Evolutionary conservation across 2,888 invertebrate genomes (phyloP).

Genomic region (Marasmarcha lunaedactyla): DNA sequence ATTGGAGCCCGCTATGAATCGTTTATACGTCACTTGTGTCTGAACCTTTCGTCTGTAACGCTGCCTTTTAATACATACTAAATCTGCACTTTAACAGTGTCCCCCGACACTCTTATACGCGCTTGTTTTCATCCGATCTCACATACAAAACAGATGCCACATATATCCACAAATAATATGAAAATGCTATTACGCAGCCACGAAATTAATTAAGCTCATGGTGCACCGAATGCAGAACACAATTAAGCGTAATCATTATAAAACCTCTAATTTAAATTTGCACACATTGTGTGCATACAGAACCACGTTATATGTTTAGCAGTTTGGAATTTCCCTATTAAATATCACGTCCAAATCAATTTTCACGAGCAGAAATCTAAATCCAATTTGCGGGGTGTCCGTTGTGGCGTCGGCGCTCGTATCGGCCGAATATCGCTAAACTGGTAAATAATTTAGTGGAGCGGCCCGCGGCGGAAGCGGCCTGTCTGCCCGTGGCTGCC

Average conservation of each 20-base stretch:
- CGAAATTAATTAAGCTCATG: no score
- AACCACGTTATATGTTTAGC: no score
- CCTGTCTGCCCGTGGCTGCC: constrained; percentile 20
- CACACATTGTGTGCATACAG: no score
- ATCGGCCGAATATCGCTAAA: constrained; percentile 64
- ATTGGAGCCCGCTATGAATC: constrained; percentile 60
- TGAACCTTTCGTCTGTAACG: constrained; percentile 48
- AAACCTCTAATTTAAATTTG: not conserved
- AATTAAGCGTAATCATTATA: constrained; percentile 20
- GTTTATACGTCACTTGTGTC: constrained; percentile 59
- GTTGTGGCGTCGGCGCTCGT: constrained; percentile 48
- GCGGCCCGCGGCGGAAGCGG: constrained; percentile 21
- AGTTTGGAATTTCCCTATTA: constrained; percentile 31
- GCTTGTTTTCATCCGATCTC: no score
- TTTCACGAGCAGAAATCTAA: constrained; percentile 62
- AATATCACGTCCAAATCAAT: constrained; percentile 66
- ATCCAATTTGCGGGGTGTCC: constrained; percentile 69
- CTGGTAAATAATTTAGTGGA: constrained; percentile 68
- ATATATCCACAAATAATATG: no score
- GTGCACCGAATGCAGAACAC: no score
- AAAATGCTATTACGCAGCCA: no score
- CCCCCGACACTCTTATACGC: not conserved
- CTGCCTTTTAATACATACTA: constrained; percentile 1
- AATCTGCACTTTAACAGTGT: not conserved
- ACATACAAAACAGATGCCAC: no score